These are phyloP conservation scores for Anastatus disparis DNA, from an alignment of 1,140 invertebrate genomes.

Conservation along the genomic window DNA sequence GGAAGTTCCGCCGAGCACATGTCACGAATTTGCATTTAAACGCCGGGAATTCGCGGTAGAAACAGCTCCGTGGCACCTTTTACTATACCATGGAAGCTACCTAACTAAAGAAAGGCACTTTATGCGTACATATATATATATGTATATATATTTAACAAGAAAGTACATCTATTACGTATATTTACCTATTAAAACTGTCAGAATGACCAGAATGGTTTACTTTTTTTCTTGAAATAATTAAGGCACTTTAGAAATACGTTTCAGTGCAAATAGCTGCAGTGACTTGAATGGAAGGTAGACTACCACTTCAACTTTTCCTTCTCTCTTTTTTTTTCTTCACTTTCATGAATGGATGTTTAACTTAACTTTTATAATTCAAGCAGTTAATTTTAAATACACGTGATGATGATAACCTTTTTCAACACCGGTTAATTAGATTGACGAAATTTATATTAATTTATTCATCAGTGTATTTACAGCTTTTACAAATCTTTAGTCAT, in stretches of 20 bases:
- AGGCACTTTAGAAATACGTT: neutral
- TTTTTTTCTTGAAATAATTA: conserved; percentile 19
- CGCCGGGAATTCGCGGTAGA: conserved; percentile 46
- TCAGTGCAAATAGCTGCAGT: too few relatives aligned
- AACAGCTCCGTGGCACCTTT: conserved; percentile 29
- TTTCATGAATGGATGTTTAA: neutral
- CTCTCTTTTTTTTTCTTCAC: neutral
- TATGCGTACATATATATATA: too few relatives aligned
- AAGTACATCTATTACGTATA: too few relatives aligned
- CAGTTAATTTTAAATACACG: neutral
- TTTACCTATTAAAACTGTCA: conserved; percentile 1
- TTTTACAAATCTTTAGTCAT: too few relatives aligned
- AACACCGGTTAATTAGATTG: too few relatives aligned
- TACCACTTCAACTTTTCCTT: too few relatives aligned
- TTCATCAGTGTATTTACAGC: too few relatives aligned
- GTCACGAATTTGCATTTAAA: conserved; percentile 57
- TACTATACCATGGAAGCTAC: neutral
- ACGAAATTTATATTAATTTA: too few relatives aligned
- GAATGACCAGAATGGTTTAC: neutral
- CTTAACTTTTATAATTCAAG: neutral
- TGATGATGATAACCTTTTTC: neutral
- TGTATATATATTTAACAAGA: too few relatives aligned
- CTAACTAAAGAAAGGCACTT: too few relatives aligned
- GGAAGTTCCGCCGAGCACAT: conserved; percentile 55
- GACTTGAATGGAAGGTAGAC: neutral